Percentiles rank a stretch among this genome's conserved stretches.
Evolutionary conservation across 2,888 invertebrate genomes (phyloP).

Genomic region (Spialia ferax): DNA sequence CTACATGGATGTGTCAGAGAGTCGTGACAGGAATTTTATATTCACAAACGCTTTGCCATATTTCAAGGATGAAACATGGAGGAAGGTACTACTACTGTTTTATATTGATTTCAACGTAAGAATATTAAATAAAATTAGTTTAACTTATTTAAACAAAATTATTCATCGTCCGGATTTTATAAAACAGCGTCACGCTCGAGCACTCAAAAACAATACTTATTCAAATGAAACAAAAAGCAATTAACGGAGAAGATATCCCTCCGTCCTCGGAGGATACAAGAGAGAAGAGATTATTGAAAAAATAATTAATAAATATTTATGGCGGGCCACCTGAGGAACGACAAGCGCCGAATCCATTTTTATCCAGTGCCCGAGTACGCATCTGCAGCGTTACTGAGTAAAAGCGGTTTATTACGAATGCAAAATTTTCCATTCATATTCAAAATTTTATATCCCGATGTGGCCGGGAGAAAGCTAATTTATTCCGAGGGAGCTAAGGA

Average conservation of each 20-base stretch:
- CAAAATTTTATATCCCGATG: constrained; percentile 95
- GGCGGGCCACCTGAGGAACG: constrained; percentile 83
- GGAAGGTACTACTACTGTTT: too few species aligned
- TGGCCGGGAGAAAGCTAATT: constrained; percentile 90
- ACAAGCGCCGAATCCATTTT: constrained; percentile 74
- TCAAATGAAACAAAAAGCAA: constrained; percentile 87
- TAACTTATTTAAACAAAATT: constrained; percentile 69
- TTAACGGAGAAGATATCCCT: constrained; percentile 84
- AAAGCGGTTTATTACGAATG: constrained; percentile 93
- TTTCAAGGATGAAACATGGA: not conserved
- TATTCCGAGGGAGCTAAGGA: constrained; percentile 88
- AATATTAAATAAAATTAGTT: constrained; percentile 54
- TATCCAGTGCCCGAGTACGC: constrained; percentile 78
- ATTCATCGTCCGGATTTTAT: constrained; percentile 80
- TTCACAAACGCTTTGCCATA: not conserved
- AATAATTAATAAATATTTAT: constrained; percentile 87
- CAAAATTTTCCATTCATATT: constrained; percentile 96
- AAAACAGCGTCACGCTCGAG: constrained; percentile 76
- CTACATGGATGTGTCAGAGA: not conserved
- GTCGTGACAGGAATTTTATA: not conserved
- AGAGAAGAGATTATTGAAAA: constrained; percentile 86
- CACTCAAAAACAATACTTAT: constrained; percentile 87
- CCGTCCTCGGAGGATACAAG: constrained; percentile 77
- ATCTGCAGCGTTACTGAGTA: constrained; percentile 79
- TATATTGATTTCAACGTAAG: not conserved